Percentiles rank a stretch among this genome's conserved stretches.
Conservation (phyloP, 2,113 vertebrate genomes). For the Cyphomyrus discorhynchus region DNA sequence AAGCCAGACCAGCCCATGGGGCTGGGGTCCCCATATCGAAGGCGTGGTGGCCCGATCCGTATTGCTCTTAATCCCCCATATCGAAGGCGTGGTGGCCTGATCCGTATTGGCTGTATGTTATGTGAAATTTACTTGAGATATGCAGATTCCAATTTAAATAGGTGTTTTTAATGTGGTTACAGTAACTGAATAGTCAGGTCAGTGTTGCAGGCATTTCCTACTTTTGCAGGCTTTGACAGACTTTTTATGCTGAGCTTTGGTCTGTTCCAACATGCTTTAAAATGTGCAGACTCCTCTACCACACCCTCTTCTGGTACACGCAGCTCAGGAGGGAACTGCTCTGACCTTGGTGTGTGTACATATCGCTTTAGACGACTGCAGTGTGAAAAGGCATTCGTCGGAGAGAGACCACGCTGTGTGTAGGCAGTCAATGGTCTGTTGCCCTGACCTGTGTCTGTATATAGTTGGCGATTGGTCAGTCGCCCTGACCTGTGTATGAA, state of each 20-base stretch:
- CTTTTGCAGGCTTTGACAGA: not conserved
- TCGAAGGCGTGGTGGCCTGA: not conserved
- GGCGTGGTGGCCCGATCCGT: too few species aligned
- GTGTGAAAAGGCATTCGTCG: not conserved
- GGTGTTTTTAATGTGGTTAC: not conserved
- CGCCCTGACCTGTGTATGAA: not conserved
- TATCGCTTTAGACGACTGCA: not conserved
- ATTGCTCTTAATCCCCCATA: too few species aligned
- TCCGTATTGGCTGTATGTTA: not conserved
- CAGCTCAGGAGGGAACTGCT: not conserved
- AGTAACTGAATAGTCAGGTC: not conserved
- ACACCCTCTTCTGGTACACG: not conserved
- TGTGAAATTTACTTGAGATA: not conserved
- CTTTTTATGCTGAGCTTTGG: not conserved
- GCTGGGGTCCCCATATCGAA: too few species aligned
- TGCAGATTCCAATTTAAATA: not conserved
- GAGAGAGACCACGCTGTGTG: not conserved
- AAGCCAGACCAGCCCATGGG: not conserved
- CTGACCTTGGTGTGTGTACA: not conserved
- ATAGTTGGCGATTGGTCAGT: not conserved
- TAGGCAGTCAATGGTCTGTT: not conserved
- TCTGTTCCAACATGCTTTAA: constrained; percentile 1
- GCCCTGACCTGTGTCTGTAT: not conserved
- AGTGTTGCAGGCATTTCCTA: not conserved
- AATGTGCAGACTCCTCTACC: not conserved